A percentile compares a stretch with the other conserved stretches of the same genome.
These are phyloP conservation scores for Harpegnathos saltator DNA, from an alignment of 1,140 invertebrate species.

Conservation along the genomic window DNA sequence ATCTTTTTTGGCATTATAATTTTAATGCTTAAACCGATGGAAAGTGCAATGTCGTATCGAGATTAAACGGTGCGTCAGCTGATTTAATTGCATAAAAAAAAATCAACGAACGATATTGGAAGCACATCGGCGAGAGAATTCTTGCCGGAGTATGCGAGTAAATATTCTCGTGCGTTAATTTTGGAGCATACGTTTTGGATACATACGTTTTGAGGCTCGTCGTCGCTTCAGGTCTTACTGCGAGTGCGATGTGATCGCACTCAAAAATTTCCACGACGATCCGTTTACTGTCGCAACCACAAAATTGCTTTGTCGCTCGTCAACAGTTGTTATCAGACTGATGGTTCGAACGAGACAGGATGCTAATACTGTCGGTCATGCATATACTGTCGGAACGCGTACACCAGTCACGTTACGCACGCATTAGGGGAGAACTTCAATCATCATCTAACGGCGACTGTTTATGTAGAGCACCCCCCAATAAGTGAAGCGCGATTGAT, in stretches of 20 bases:
- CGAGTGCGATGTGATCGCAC: too few relatives aligned
- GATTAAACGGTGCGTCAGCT: background rate
- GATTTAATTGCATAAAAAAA: background rate
- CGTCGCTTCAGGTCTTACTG: background rate
- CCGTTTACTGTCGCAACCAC: constrained; percentile 50
- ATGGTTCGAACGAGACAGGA: constrained; percentile 78
- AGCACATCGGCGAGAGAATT: background rate
- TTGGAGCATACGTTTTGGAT: too few relatives aligned
- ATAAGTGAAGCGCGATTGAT: constrained; percentile 9
- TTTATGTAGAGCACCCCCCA: constrained; percentile 54
- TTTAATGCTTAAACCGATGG: background rate
- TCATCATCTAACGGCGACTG: constrained; percentile 68
- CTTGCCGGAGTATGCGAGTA: background rate
- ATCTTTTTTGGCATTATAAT: constrained; percentile 15
- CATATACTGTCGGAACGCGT: constrained; percentile 69
- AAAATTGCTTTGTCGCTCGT: constrained; percentile 74
- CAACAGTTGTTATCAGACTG: constrained; percentile 80
- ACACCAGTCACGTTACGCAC: constrained; percentile 58
- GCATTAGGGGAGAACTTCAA: constrained; percentile 75
- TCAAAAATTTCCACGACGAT: constrained; percentile 8
- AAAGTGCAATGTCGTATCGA: background rate
- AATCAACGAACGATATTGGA: background rate
- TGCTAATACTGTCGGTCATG: constrained; percentile 77
- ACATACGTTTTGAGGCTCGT: constrained; percentile 40
- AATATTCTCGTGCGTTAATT: constrained; percentile 15